Evolutionary conservation across 2,888 invertebrate genomes (phyloP).

Genomic region (Diaphora mendica): DNA sequence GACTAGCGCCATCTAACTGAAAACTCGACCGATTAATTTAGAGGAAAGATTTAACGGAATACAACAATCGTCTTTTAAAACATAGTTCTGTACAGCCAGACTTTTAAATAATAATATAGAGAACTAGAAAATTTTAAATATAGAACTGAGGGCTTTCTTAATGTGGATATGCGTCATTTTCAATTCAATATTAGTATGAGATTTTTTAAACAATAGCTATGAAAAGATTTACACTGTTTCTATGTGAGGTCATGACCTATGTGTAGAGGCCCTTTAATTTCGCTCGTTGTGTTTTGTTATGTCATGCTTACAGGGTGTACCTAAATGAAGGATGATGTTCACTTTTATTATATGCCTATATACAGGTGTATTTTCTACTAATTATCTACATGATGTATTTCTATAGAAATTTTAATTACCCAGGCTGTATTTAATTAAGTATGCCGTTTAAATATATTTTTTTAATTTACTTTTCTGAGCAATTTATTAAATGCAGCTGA

Average conservation of each 20-base stretch:
- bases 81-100: not conserved
- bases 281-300: not conserved
- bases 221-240: not conserved
- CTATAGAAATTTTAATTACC: not conserved
- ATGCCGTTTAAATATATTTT: no score
- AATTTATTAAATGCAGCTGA: not conserved
- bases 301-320: not conserved
- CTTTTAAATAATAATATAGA: not conserved
- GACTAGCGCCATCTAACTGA: constrained; percentile 1
- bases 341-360: not conserved
- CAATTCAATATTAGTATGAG: not conserved
- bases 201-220: not conserved
- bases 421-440: not conserved
- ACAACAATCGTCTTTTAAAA: not conserved
- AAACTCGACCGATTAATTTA: not conserved
- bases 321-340: not conserved
- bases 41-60: not conserved
- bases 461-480: not conserved
- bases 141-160: not conserved
- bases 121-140: not conserved
- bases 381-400: no score
- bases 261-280: not conserved
- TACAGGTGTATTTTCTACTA: not conserved
- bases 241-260: constrained; percentile 6
- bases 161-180: not conserved